Evolutionary conservation across 2,888 invertebrate genomes (phyloP).

Genomic region (Parapristionchus giblindavisi): DNA sequence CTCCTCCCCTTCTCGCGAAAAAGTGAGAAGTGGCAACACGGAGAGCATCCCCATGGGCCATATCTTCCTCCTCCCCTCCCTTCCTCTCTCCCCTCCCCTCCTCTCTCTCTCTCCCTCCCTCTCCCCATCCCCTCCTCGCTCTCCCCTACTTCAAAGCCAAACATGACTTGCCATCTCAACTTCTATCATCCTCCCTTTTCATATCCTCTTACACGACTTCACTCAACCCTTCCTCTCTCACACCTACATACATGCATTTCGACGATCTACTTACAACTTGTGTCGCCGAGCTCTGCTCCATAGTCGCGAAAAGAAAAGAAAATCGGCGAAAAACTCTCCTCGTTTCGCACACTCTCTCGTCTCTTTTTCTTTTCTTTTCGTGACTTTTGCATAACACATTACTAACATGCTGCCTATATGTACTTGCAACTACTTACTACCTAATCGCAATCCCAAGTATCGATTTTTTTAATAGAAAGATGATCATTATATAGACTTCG

Average conservation of each 20-base stretch:
- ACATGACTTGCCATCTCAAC: not conserved
- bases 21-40: not conserved
- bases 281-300: too few relatives aligned
- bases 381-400: too few relatives aligned
- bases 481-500: too few relatives aligned
- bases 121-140: not conserved
- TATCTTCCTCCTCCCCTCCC: not conserved
- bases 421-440: too few relatives aligned
- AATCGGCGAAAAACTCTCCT: not conserved
- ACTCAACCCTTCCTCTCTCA: not conserved
- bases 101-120: constrained; percentile 2
- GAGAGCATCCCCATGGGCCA: too few relatives aligned
- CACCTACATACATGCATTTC: not conserved
- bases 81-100: not conserved
- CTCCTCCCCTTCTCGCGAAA: not conserved
- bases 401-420: too few relatives aligned
- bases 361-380: not conserved
- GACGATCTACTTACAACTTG: not conserved
- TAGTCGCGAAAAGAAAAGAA: not conserved
- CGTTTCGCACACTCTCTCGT: not conserved
- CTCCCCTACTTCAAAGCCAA: constrained; percentile 21
- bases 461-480: too few relatives aligned
- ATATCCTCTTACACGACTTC: not conserved
- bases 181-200: constrained; percentile 8
- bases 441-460: too few relatives aligned